Conservation (phyloP, 2,797 vertebrate genomes). For the Pangasius djambal region DNA sequence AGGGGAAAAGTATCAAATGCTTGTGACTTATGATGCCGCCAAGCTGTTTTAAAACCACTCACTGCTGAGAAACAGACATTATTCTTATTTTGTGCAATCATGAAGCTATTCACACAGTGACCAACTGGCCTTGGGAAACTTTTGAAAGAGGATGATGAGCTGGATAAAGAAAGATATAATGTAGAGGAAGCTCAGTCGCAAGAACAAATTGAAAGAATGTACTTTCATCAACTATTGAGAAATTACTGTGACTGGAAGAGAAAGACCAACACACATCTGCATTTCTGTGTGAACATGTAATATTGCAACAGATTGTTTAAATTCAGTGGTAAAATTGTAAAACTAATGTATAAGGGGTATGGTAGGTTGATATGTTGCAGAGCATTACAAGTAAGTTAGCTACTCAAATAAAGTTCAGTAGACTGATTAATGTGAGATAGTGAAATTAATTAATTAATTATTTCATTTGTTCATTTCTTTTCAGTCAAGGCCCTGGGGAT, state of each 20-base stretch:
- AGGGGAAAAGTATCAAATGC: constrained; percentile 53
- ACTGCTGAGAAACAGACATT: constrained; percentile 42
- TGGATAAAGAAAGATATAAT: background rate
- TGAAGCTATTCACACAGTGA: constrained; percentile 5
- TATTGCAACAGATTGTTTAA: background rate
- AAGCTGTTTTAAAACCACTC: constrained; percentile 23
- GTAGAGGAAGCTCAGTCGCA: background rate
- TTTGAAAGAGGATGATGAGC: constrained; percentile 50
- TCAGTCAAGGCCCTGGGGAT: background rate
- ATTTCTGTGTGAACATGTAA: background rate
- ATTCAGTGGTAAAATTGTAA: background rate
- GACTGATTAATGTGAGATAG: background rate
- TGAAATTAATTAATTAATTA: background rate
- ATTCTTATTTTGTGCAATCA: constrained; percentile 32
- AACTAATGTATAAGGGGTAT: background rate
- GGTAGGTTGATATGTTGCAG: background rate
- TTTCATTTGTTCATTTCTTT: background rate
- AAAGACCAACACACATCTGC: background rate
- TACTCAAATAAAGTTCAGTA: background rate
- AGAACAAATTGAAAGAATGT: background rate
- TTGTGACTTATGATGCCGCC: constrained; percentile 35
- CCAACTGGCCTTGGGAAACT: constrained; percentile 9
- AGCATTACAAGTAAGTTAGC: background rate
- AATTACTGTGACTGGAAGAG: background rate
- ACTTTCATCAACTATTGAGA: background rate